phyloP scores from a whole-genome alignment of 2,797 vertebrate species.

The Pangasius mekongensis region DNA sequence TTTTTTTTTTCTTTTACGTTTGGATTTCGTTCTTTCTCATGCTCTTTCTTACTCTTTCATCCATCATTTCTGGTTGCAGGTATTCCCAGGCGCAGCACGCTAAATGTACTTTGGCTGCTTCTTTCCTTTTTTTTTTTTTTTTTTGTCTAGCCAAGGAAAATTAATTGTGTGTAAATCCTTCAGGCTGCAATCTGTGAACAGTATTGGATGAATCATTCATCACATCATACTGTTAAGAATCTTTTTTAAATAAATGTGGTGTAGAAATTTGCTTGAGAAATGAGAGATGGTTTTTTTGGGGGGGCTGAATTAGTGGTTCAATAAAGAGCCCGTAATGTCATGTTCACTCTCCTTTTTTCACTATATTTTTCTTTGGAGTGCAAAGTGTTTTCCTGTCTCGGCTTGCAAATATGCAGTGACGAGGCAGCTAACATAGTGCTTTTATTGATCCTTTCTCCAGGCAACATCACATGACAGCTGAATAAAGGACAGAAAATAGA shows the following conservation, averaged over 20 bases:
- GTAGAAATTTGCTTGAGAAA: not conserved
- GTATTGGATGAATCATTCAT: not conserved
- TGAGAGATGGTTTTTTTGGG: not conserved
- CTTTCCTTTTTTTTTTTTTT: not conserved
- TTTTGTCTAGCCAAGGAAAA: not conserved
- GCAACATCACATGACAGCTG: slow-evolving; percentile 40
- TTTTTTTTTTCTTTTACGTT: not conserved
- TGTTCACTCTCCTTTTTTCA: not conserved
- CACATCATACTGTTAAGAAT: not conserved
- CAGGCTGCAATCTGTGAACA: not conserved
- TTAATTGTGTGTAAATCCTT: not conserved
- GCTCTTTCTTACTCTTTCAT: not conserved
- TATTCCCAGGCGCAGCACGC: not conserved
- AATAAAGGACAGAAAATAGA: slow-evolving; percentile 49
- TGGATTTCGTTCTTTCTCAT: not conserved
- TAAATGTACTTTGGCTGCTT: not conserved
- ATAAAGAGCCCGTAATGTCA: not conserved
- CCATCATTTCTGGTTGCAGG: slow-evolving; percentile 1
- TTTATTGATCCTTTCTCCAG: slow-evolving; percentile 50
- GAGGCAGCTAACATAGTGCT: not conserved
- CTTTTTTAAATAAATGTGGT: not conserved
- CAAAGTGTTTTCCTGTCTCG: not conserved
- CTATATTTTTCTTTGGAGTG: not conserved
- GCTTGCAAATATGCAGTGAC: too few relatives aligned
- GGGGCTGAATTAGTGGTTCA: not conserved